Percentiles rank a stretch among this genome's conserved stretches.
phyloP scores from a whole-genome alignment of 1,140 invertebrate species.

The Drosophila willistoni region DNA sequence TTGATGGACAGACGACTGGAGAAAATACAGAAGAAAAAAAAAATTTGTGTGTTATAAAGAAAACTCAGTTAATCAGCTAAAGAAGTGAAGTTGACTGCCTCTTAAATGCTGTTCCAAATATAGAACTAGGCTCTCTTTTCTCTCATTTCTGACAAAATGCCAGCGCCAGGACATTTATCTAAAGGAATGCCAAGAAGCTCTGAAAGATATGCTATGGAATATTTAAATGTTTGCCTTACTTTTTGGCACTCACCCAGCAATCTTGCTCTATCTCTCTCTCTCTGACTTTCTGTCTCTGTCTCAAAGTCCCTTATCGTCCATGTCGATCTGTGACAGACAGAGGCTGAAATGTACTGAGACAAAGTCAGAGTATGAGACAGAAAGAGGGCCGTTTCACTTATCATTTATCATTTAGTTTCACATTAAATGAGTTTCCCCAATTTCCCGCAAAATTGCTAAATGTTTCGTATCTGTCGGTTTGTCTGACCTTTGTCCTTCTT shows the following conservation, averaged over 20 bases:
- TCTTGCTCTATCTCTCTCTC: neutral
- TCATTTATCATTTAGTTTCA: constrained; percentile 75
- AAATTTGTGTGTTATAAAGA: constrained; percentile 25
- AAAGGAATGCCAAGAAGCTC: constrained; percentile 3
- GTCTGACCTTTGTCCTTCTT: constrained; percentile 20
- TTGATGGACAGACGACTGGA: constrained; percentile 4
- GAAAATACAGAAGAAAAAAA: constrained; percentile 28
- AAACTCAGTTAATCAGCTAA: constrained; percentile 43
- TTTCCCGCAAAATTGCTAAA: constrained; percentile 56
- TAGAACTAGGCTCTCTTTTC: constrained; percentile 41
- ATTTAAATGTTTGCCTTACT: constrained; percentile 14
- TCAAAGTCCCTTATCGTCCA: constrained; percentile 22
- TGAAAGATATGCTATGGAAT: constrained; percentile 35
- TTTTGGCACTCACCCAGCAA: neutral
- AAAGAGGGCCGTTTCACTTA: constrained; percentile 38
- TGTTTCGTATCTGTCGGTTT: constrained; percentile 19
- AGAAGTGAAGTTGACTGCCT: neutral
- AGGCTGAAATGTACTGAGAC: neutral
- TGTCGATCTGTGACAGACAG: constrained; percentile 62
- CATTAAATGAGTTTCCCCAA: constrained; percentile 76
- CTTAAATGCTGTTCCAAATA: constrained; percentile 5
- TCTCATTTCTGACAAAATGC: constrained; percentile 57
- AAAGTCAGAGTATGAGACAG: neutral
- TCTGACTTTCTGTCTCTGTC: constrained; percentile 8
- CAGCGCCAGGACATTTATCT: constrained; percentile 46